Evolutionary conservation across 2,888 invertebrate species (phyloP).

Genomic region (Ectemnius continuus): DNA sequence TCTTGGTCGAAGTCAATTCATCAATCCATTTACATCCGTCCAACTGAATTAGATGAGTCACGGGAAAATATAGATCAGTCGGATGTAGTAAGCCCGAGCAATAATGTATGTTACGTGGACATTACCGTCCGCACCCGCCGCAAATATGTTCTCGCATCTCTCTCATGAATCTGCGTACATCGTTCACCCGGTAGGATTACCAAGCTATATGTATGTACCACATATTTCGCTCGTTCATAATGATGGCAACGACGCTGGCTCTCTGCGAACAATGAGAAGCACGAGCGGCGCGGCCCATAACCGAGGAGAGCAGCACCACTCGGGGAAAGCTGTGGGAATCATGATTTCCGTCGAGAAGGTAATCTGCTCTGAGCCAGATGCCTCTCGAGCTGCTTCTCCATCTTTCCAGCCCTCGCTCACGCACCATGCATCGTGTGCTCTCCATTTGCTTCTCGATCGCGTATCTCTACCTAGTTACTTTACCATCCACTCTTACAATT

Average conservation of each 20-base stretch:
- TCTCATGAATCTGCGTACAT: conserved; percentile 1
- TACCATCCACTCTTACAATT: no score
- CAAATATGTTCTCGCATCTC: not conserved
- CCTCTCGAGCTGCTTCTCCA: conserved; percentile 40
- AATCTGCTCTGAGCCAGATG: conserved; percentile 63
- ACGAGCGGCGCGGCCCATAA: conserved; percentile 37
- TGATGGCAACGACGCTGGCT: conserved; percentile 38
- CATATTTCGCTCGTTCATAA: conserved; percentile 57
- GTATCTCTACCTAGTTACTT: not conserved
- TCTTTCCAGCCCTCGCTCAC: conserved; percentile 17
- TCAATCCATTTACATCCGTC: not conserved
- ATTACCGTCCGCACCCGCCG: not conserved
- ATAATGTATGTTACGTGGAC: not conserved
- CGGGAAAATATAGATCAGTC: not conserved
- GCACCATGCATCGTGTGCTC: conserved; percentile 27
- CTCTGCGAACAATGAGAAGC: conserved; percentile 53
- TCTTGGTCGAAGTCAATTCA: no score
- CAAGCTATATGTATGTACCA: conserved; percentile 24
- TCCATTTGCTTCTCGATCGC: conserved; percentile 20
- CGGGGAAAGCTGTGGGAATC: conserved; percentile 69
- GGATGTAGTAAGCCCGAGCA: conserved; percentile 8
- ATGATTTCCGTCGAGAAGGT: conserved; percentile 65
- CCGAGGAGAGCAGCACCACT: conserved; percentile 34
- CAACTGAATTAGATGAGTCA: conserved; percentile 1
- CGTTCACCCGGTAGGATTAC: conserved; percentile 13